Conservation (phyloP, 1,140 invertebrate genomes). For the Drosophila mayri region DNA sequence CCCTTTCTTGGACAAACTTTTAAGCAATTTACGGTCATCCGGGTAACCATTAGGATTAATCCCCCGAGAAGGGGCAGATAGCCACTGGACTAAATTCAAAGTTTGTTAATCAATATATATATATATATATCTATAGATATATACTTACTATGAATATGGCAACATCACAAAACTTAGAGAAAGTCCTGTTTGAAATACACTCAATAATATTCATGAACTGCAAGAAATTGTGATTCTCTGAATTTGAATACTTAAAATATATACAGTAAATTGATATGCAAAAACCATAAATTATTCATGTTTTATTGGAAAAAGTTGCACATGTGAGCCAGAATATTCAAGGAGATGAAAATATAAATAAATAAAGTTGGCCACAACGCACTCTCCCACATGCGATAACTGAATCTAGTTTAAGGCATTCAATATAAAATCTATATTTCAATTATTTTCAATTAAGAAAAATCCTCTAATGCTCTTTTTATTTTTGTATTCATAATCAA, state of each 20-base stretch:
- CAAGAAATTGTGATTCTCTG: not conserved
- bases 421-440: not conserved
- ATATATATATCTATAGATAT: not conserved
- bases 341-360: constrained; percentile 11
- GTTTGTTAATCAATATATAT: constrained; percentile 4
- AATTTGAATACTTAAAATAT: constrained; percentile 19
- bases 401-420: not conserved
- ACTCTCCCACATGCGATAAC: not conserved
- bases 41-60: constrained; percentile 9
- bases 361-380: not conserved
- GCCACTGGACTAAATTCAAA: not conserved
- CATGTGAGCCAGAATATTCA: constrained; percentile 9
- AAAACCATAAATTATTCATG: constrained; percentile 22
- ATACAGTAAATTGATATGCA: constrained; percentile 12
- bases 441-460: not conserved
- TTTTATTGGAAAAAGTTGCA: constrained; percentile 15
- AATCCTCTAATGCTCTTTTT: no score
- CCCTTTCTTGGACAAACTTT: not conserved
- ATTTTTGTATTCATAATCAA: not conserved
- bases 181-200: not conserved
- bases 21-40: constrained; percentile 13
- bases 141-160: no score
- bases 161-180: not conserved
- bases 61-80: not conserved
- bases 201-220: constrained; percentile 9